Percentiles rank a stretch among this genome's conserved stretches.
These are phyloP conservation scores for Bufo bufo DNA, from an alignment of 2,113 vertebrate species.

Conservation along the genomic window DNA sequence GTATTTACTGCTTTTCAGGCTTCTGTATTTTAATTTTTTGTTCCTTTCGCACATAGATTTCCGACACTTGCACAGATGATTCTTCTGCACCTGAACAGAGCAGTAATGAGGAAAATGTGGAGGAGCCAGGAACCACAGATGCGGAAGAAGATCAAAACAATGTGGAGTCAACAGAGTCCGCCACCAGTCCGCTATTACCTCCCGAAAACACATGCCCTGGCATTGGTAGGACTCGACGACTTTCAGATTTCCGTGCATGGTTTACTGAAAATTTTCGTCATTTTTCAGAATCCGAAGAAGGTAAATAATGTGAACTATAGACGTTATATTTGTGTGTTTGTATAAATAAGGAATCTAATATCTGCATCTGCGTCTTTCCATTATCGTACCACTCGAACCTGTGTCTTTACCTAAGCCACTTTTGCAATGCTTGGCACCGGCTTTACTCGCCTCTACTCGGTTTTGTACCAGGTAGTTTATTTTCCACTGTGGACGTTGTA, in stretches of 20 bases:
- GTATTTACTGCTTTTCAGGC: neutral
- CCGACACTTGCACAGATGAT: slow-evolving; percentile 40
- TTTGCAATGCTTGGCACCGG: no score
- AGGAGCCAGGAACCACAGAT: neutral
- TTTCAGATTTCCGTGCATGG: slow-evolving; percentile 52
- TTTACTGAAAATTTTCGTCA: slow-evolving; percentile 51
- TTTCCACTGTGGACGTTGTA: no score
- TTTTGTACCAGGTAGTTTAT: no score
- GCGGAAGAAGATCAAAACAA: slow-evolving; percentile 13
- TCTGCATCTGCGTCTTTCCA: neutral
- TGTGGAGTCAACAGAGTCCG: neutral
- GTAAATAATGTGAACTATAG: slow-evolving; percentile 5
- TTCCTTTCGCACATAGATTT: slow-evolving; percentile 7
- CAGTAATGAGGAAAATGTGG: slow-evolving; percentile 31
- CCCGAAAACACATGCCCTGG: slow-evolving; percentile 29
- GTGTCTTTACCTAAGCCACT: no score
- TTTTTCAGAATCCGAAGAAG: slow-evolving; percentile 49
- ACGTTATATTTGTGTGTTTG: neutral
- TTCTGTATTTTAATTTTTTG: neutral
- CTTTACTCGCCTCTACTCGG: no score
- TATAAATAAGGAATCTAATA: neutral
- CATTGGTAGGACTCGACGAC: slow-evolving; percentile 36
- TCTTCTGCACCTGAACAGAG: slow-evolving; percentile 35
- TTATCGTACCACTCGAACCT: no score
- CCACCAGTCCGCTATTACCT: neutral